Conservation (phyloP, 2,797 vertebrate species). For the Lerista edwardsae region DNA sequence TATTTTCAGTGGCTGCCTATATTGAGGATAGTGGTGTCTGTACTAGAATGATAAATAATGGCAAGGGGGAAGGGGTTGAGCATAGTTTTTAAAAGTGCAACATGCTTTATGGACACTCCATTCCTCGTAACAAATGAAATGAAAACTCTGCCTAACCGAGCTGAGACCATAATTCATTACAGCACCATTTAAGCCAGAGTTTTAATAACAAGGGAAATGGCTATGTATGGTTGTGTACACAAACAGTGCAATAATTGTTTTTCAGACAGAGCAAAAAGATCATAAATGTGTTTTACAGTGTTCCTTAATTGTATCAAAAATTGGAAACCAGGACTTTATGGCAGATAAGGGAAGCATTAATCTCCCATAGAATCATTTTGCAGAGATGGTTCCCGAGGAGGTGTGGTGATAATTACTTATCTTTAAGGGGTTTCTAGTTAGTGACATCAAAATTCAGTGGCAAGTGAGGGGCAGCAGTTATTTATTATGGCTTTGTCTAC, state of each 20-base stretch:
- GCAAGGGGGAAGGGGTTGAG: neutral
- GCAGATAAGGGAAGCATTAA: conserved; percentile 69
- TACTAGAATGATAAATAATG: neutral
- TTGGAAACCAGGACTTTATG: conserved; percentile 74
- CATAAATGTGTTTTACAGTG: conserved; percentile 75
- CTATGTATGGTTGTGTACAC: conserved; percentile 69
- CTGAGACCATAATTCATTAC: conserved; percentile 67
- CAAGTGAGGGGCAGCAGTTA: conserved; percentile 27
- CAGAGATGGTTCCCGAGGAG: conserved; percentile 54
- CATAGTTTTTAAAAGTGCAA: neutral
- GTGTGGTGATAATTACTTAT: conserved; percentile 65
- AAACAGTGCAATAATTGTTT: conserved; percentile 74
- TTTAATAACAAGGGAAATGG: conserved; percentile 72
- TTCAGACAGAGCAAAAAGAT: conserved; percentile 68
- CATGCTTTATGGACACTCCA: conserved; percentile 39
- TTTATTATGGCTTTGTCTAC: conserved; percentile 44
- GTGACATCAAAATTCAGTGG: conserved; percentile 38
- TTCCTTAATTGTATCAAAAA: conserved; percentile 71
- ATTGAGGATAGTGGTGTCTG: too few species aligned
- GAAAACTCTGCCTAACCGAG: conserved; percentile 58
- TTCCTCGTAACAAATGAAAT: conserved; percentile 61
- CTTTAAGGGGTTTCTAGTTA: conserved; percentile 60
- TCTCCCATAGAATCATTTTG: conserved; percentile 65
- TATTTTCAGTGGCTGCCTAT: neutral
- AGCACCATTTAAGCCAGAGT: conserved; percentile 70